Evolutionary conservation across 2,888 invertebrate genomes (phyloP).

Genomic region (Mesodorylaimus sp.): DNA sequence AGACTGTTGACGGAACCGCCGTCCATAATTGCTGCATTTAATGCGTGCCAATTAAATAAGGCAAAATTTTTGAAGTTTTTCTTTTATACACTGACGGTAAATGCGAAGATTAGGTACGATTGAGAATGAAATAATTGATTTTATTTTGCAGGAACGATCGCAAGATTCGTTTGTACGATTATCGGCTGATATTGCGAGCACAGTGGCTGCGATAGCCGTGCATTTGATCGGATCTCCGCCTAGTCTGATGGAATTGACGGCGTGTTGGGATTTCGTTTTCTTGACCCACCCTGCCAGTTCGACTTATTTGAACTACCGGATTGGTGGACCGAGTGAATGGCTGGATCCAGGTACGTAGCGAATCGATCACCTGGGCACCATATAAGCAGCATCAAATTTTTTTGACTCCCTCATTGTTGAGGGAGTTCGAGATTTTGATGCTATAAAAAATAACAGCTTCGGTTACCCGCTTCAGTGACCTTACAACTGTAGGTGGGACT

Average conservation of each 20-base stretch:
- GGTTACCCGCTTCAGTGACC: too few species aligned
- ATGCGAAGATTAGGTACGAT: background rate
- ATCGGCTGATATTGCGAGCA: background rate
- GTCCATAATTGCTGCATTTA: background rate
- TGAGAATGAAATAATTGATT: too few species aligned
- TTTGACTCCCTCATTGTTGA: too few species aligned
- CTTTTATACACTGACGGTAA: slow-evolving; percentile 2
- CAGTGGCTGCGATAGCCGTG: background rate
- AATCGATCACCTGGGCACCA: background rate
- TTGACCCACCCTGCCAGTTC: slow-evolving; percentile 21
- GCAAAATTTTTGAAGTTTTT: slow-evolving; percentile 1
- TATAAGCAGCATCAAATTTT: too few species aligned
- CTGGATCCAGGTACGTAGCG: slow-evolving; percentile 11
- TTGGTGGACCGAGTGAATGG: slow-evolving; percentile 18
- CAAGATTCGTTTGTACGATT: background rate
- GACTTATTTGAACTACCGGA: slow-evolving; percentile 18
- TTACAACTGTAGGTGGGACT: too few species aligned
- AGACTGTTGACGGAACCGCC: background rate
- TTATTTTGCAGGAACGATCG: background rate
- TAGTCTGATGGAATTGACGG: background rate
- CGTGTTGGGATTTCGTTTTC: slow-evolving; percentile 18
- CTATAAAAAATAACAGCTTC: background rate
- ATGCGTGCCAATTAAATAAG: background rate
- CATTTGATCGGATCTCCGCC: background rate
- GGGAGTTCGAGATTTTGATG: slow-evolving; percentile 1